Base-by-base conservation (phyloP, 2,888 invertebrate species). In the Drosophila birchii region DNA sequence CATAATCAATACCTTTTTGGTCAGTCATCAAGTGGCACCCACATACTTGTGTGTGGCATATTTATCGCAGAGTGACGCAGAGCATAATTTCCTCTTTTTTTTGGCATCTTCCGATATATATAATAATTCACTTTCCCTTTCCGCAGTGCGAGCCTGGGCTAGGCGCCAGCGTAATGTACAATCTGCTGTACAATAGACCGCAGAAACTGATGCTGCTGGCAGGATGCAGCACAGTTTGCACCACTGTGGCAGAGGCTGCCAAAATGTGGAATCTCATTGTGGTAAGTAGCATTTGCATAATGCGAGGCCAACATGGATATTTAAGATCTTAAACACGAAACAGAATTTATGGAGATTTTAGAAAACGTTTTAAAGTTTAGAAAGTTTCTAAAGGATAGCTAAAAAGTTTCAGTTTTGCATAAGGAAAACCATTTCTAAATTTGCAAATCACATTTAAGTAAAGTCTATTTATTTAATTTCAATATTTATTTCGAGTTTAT, bases 241-340 rank as follows among this genome's bases (percentile, higher is more conserved):
- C 99, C 26, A 98, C 99, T 49, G 98, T 99, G 16, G 99, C 99
- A 3, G 99, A 99, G 93, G 98, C 99, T 45, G 99, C 99, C 64
- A 98, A 98, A 93, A 99, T 99, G 97, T 99, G 99, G 99, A 99
- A 99, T 93, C 95, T 99, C 76, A 97, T 99, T 92, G 99, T 99
- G 94, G 99, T 99, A 93, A 95, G 97, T 95, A 66, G 23, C 32
- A 29, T 18, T 60, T 72, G 71, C 56, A 62, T 62, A 61, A 53
- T 45, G 44, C 43, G 29, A 44, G 16, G 23, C 20, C 26, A 58
- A n/a, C 20, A 53, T 3, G 36, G 36, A 20, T 36, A 36, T 53
- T 53, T 53, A 6, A 23, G 34, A 23, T 1, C 16, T 6, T 11
- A 36, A 0, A 36, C 51, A 51, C 20, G 9, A 20, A 20, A 16